A percentile compares a stretch with the other conserved stretches of the same genome.
Evolutionary conservation across 2,888 invertebrate genomes (phyloP).

Genomic region (Axea sp.): DNA sequence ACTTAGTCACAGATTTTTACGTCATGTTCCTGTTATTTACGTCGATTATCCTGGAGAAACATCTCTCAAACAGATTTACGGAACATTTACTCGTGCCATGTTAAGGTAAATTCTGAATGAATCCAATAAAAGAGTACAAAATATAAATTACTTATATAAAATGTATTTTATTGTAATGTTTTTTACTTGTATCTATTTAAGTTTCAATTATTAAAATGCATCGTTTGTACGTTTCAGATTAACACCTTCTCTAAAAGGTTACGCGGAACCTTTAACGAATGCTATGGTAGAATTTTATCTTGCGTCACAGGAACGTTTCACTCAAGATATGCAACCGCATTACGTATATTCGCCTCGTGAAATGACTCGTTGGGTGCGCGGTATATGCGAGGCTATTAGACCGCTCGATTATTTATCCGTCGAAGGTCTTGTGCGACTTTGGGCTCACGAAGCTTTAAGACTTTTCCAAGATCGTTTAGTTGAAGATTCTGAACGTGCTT

Average conservation of each 20-base stretch:
- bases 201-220: too few species aligned
- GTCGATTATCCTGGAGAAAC: constrained; percentile 99
- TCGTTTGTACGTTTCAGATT: too few species aligned
- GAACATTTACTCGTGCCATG: constrained; percentile 99
- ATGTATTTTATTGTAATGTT: too few species aligned
- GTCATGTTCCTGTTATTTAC: constrained; percentile 99
- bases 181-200: too few species aligned
- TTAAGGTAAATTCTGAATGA: too few species aligned
- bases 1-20: constrained; percentile 90
- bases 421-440: constrained; percentile 97
- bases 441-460: constrained; percentile 99
- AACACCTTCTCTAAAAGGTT: constrained; percentile 93
- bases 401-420: constrained; percentile 94
- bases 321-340: constrained; percentile 99
- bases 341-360: constrained; percentile 99
- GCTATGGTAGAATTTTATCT: constrained; percentile 99
- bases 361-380: constrained; percentile 99
- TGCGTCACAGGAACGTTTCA: constrained; percentile 97
- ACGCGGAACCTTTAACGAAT: constrained; percentile 97
- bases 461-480: constrained; percentile 98
- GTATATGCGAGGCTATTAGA: constrained; percentile 98
- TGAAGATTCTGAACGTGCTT: constrained; percentile 94
- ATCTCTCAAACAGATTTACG: constrained; percentile 98
- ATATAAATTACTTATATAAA: too few species aligned
- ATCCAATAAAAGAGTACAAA: too few species aligned